Conservation (phyloP, 2,888 invertebrate species). For the Pollenia amentaria region DNA sequence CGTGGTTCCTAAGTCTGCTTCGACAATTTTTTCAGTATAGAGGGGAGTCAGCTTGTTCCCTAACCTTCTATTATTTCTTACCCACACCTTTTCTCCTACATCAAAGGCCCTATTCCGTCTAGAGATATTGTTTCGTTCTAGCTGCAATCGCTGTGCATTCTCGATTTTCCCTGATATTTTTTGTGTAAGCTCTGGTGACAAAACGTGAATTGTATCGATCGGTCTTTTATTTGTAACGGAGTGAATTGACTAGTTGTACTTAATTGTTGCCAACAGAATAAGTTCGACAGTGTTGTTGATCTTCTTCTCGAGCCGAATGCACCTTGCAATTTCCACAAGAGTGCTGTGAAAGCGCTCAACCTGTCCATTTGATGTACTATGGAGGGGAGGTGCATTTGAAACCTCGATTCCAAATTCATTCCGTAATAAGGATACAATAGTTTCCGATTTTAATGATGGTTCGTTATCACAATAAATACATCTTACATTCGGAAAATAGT, state of each 20-base stretch:
- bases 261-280: slow-evolving; percentile 40
- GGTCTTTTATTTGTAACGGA: slow-evolving; percentile 59
- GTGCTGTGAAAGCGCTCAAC: slow-evolving; percentile 73
- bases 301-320: slow-evolving; percentile 10
- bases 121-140: slow-evolving; percentile 22
- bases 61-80: slow-evolving; percentile 38
- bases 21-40: slow-evolving; percentile 22
- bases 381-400: slow-evolving; percentile 26
- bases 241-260: slow-evolving; percentile 63
- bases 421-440: slow-evolving; percentile 3
- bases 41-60: slow-evolving; percentile 26
- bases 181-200: not conserved
- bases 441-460: slow-evolving; percentile 33
- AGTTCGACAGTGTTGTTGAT: slow-evolving; percentile 45
- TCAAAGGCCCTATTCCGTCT: slow-evolving; percentile 33
- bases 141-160: not conserved
- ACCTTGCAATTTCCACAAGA: slow-evolving; percentile 70
- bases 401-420: slow-evolving; percentile 16
- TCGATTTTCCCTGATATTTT: too few species aligned
- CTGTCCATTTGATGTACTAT: slow-evolving; percentile 71
- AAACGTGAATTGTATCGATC: slow-evolving; percentile 7
- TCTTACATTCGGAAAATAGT: slow-evolving; percentile 29
- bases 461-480: slow-evolving; percentile 42
- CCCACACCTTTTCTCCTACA: slow-evolving; percentile 6
- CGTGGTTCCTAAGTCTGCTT: slow-evolving; percentile 18